Percentiles rank a stretch among this genome's conserved stretches.
Conservation (phyloP, 2,797 vertebrate species). For the Alfaro cultratus region DNA sequence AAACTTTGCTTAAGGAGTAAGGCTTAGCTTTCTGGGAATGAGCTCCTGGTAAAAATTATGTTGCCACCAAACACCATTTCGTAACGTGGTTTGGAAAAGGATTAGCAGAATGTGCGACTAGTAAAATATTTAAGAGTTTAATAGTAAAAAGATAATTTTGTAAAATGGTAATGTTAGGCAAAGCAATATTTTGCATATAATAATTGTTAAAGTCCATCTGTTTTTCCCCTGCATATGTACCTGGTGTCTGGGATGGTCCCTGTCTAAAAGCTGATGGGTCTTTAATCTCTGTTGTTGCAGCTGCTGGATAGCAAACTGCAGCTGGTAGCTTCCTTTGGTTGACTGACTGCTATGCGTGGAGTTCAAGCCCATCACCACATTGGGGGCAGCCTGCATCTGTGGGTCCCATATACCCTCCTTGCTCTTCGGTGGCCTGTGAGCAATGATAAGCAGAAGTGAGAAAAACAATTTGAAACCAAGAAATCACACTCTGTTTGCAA, state of each 20-base stretch:
- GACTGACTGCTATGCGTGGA: constrained; percentile 76
- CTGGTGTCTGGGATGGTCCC: constrained; percentile 84
- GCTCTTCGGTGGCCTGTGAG: constrained; percentile 72
- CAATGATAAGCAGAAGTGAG: constrained; percentile 5
- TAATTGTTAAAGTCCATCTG: constrained; percentile 39
- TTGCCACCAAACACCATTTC: constrained; percentile 58
- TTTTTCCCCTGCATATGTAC: constrained; percentile 69
- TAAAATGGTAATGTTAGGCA: constrained; percentile 47
- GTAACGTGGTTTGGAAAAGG: constrained; percentile 52
- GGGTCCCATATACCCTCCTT: constrained; percentile 72
- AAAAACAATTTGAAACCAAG: constrained; percentile 4
- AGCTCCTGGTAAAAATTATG: constrained; percentile 59
- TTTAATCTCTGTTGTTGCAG: constrained; percentile 89
- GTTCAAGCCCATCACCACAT: constrained; percentile 61
- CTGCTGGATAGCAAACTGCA: constrained; percentile 90
- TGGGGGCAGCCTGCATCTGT: constrained; percentile 73
- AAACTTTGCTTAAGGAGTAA: constrained; percentile 57
- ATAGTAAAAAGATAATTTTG: constrained; percentile 31
- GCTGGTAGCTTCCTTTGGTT: constrained; percentile 83
- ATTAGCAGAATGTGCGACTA: constrained; percentile 60
- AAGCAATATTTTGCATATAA: constrained; percentile 59
- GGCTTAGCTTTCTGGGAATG: constrained; percentile 69
- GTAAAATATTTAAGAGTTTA: not conserved
- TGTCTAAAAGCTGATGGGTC: constrained; percentile 84
- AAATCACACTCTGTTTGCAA: not conserved